Base-by-base conservation (phyloP, 2,888 invertebrate species). In the Anthrax anthrax region DNA sequence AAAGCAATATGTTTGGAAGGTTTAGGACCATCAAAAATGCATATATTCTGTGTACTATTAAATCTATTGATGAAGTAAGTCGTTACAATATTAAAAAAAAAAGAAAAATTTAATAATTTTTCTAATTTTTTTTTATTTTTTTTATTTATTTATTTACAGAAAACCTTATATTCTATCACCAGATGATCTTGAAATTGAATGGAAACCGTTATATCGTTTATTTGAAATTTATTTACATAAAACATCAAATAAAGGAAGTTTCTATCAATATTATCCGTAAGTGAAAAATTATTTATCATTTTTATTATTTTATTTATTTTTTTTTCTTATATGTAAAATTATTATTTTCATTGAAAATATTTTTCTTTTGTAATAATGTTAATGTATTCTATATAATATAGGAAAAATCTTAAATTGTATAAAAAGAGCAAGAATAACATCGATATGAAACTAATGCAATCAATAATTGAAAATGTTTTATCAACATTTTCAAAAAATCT, bases 121-220 rank as follows among this genome's bases (percentile, higher is more conserved):
- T 45, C 38, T 37, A 42, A 39, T 47, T 18, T 44, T 29, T 44
- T 40, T 42, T 41, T 37, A 40, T 40, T 47, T 48, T 63, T 51
- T 60, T 19, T 37, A 39, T 37, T 50, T 16, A 19, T 18, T 42
- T 8, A 14, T 2, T 49, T 64, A 49, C 60, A 89, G 90, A 58
- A 91, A 89, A 70, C 78, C 74, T 54, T 74, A 81, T 58, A 69
- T 89, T 51, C 65, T 94, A 52, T 74, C 81, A 4, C 81, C 86
- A 34, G 77, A 82, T 49, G 94, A 95, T 51, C 62, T 95, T 47
- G 74, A 75, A 49, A 70, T 95, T 50, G 81, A 83, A 44, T 95
- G 95, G 95, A 73, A 80, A 54, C 91, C 91, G 13, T 69, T 95
- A 10, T 88, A 84, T 61, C 75, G 47, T 23, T 40, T 56, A 14